Base-by-base conservation (phyloP, 2,113 vertebrate genomes). In the Carassius auratus region DNA sequence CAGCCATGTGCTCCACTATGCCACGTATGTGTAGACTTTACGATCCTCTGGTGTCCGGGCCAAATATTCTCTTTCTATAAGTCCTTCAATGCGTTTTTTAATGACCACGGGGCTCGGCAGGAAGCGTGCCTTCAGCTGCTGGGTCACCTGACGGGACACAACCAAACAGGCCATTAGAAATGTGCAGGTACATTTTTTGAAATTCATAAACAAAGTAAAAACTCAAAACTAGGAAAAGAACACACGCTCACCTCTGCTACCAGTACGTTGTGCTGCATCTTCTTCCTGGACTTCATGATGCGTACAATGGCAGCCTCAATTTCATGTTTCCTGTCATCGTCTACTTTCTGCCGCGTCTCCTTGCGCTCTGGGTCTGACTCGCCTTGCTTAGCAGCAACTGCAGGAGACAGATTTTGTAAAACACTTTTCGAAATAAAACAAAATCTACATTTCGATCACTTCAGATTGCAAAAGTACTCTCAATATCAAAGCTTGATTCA, bases 21-120 rank as follows among this genome's bases (percentile, higher is more conserved):
- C 97, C 93, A 99, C 97, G 81, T 99, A 99, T 92, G 97, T 99
- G 95, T 99, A 99, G 88, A 98, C 96, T 97, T 99, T 99, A 92
- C 97, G 97, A 94, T 99, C 98, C 91, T 99, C 97, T 88, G 98
- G 97, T 89, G 97, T 99, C 95, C 98, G 96, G 91, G 97, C 97
- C 96, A 99, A 95, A 95, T 99, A 99, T 93, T 99, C 97, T 96
- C 97, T 96, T 94, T 99, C 97, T 97, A 99, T 99, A 94, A 99
- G 97, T 98, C 97, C 97, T 96, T 99, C 98, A 93, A 99, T 99
- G 92, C 97, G 97, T 90, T 98, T 99, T 95, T 99, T 99, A 95
- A 99, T 99, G 90, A 99, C 97, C 95, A 99, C 97, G 85, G 97
- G 97, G 91, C 97, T 99, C 92, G 98, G 98, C 92, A 98, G 94